Percentiles rank a stretch among this genome's conserved stretches.
phyloP scores from a whole-genome alignment of 2,113 vertebrate genomes.

The Lepisosteus oculatus region DNA sequence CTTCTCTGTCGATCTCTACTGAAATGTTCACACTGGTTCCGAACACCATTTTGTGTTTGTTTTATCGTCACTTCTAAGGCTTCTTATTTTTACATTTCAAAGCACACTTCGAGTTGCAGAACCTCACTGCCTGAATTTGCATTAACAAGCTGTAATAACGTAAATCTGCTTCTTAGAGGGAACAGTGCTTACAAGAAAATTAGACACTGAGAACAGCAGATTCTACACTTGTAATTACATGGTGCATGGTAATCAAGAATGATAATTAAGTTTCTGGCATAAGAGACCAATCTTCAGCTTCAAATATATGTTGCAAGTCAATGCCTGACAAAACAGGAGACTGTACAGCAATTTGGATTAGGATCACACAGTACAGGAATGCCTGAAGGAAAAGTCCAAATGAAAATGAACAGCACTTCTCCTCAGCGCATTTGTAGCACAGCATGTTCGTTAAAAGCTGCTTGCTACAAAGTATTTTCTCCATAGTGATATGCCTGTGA shows the following conservation, averaged over 20 bases:
- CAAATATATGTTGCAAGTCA: neutral
- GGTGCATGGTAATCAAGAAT: constrained; percentile 2
- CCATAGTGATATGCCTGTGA: too few relatives aligned
- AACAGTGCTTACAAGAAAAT: constrained; percentile 2
- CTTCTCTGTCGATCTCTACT: too few relatives aligned
- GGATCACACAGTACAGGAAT: neutral
- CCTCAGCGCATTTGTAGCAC: too few relatives aligned
- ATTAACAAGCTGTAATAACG: neutral
- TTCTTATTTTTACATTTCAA: too few relatives aligned
- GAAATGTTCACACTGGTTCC: too few relatives aligned
- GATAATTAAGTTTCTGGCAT: constrained; percentile 11
- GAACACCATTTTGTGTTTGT: too few relatives aligned
- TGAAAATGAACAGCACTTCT: neutral
- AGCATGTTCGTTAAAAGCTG: too few relatives aligned
- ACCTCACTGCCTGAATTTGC: neutral
- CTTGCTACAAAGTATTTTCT: too few relatives aligned
- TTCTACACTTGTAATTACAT: constrained; percentile 12
- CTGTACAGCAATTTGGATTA: neutral
- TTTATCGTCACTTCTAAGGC: too few relatives aligned
- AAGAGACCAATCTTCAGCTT: constrained; percentile 1
- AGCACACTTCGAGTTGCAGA: too few relatives aligned
- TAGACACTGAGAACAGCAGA: neutral
- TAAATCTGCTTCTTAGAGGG: neutral
- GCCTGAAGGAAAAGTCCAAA: neutral
- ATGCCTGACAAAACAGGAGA: neutral